phyloP scores from a whole-genome alignment of 2,113 vertebrate genomes.

The Tursiops truncatus region DNA sequence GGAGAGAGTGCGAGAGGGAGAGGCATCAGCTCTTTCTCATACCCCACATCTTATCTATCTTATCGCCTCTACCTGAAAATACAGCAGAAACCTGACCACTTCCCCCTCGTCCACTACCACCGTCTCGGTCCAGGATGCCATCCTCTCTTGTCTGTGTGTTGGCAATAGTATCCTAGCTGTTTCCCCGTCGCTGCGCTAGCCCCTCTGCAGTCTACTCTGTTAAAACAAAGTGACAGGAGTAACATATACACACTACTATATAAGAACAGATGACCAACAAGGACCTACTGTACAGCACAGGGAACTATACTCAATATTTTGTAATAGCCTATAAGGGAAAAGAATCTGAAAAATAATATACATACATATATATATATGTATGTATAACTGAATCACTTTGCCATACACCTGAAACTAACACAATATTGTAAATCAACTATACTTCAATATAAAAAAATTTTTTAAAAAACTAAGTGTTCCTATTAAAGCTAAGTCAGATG shows the following conservation, averaged over 20 bases:
- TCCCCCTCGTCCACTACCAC: neutral
- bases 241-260: neutral
- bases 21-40: neutral
- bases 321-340: neutral
- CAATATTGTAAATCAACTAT: no score
- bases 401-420: no score
- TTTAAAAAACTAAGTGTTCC: neutral
- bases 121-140: fast-evolving
- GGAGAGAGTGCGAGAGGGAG: neutral
- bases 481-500: neutral
- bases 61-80: neutral
- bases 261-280: neutral
- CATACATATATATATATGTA: neutral
- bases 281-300: neutral
- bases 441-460: no score
- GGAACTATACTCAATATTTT: neutral
- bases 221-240: neutral
- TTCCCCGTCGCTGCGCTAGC: neutral
- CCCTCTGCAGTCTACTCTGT: neutral
- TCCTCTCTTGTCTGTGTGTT: neutral
- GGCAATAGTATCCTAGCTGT: neutral
- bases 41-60: neutral
- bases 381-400: neutral
- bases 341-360: neutral
- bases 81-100: neutral